phyloP scores from a whole-genome alignment of 2,888 invertebrate species.

The Drosophila yooni region DNA sequence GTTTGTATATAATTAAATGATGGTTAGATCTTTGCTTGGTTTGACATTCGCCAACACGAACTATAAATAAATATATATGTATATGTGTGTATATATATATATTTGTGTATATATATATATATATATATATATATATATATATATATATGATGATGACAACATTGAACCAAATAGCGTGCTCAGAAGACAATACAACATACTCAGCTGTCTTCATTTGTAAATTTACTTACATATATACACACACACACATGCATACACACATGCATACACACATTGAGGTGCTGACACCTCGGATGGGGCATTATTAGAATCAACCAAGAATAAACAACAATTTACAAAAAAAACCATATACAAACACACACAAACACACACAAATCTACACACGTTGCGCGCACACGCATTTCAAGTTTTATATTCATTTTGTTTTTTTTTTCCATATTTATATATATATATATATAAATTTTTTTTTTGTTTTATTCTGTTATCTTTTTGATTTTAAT shows the following conservation, averaged over 20 bases:
- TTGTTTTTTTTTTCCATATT: background rate
- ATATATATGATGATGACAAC: slow-evolving; percentile 13
- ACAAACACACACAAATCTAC: background rate
- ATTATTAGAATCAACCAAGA: slow-evolving; percentile 9
- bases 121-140: no score
- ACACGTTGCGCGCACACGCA: slow-evolving; percentile 6
- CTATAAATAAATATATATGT: background rate
- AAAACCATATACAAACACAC: slow-evolving; percentile 1
- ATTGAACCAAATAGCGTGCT: slow-evolving; percentile 32
- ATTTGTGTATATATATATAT: background rate
- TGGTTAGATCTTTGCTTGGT: slow-evolving; percentile 11
- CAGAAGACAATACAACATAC: slow-evolving; percentile 5
- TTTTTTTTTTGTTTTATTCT: slow-evolving; percentile 19
- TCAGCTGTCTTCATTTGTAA: background rate
- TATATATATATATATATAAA: background rate
- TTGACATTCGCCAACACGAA: slow-evolving; percentile 8
- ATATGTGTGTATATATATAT: background rate
- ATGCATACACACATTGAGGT: background rate
- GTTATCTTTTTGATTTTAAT: slow-evolving; percentile 44
- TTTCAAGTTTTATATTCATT: slow-evolving; percentile 8
- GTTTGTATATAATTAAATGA: background rate
- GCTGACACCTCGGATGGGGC: slow-evolving; percentile 14
- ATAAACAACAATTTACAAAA: slow-evolving; percentile 8
- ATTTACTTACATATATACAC: background rate
- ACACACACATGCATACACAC: background rate